These are phyloP conservation scores for Cyclophora punctaria DNA, from an alignment of 2,888 invertebrate genomes.

Conservation along the genomic window DNA sequence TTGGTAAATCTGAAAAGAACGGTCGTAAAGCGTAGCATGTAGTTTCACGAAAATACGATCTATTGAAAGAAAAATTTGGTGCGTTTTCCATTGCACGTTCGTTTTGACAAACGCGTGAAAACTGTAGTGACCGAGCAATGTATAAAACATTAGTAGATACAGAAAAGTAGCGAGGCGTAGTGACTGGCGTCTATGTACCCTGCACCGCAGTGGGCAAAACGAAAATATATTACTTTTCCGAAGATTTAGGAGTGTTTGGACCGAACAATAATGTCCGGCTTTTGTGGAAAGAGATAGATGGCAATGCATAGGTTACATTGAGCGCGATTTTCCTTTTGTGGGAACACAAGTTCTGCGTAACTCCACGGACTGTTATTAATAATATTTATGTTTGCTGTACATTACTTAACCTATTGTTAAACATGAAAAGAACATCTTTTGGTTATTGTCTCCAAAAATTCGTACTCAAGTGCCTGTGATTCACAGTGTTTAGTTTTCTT, in stretches of 20 bases:
- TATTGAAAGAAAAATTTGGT: slow-evolving; percentile 40
- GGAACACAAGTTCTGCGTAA: slow-evolving; percentile 61
- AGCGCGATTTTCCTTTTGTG: slow-evolving; percentile 71
- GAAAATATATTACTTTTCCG: slow-evolving; percentile 76
- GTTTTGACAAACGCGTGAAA: slow-evolving; percentile 28
- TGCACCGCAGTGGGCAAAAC: slow-evolving; percentile 73
- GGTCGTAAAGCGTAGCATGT: slow-evolving; percentile 45
- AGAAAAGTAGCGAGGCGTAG: slow-evolving; percentile 60
- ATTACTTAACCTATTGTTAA: slow-evolving; percentile 50
- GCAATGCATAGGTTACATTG: slow-evolving; percentile 72
- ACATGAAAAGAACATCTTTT: slow-evolving; percentile 42
- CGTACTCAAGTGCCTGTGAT: neutral
- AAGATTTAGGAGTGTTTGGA: slow-evolving; percentile 77
- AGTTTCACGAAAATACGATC: slow-evolving; percentile 45
- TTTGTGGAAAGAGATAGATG: slow-evolving; percentile 76
- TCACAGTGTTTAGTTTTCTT: too few species aligned
- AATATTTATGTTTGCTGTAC: slow-evolving; percentile 64
- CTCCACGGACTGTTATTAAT: slow-evolving; percentile 62
- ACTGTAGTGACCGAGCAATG: slow-evolving; percentile 43
- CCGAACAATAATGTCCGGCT: slow-evolving; percentile 77
- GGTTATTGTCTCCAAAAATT: slow-evolving; percentile 35
- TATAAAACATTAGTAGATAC: slow-evolving; percentile 71
- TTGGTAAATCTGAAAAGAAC: slow-evolving; percentile 40
- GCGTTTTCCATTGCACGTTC: slow-evolving; percentile 41
- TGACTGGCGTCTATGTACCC: slow-evolving; percentile 48